phyloP scores from a whole-genome alignment of 2,797 vertebrate genomes.

The Apogon talboti region DNA sequence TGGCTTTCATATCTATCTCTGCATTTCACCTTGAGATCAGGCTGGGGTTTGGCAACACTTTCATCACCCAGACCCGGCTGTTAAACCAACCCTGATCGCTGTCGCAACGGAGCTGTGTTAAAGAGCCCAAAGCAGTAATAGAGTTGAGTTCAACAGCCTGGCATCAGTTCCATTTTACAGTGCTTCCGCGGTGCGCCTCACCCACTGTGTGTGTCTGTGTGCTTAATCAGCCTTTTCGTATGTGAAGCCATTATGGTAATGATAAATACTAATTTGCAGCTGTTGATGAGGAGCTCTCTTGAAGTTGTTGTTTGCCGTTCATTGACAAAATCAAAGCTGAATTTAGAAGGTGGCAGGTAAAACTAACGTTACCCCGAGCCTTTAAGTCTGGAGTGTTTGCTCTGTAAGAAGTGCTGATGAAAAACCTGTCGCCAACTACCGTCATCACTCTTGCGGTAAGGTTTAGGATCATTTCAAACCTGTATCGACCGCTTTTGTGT shows the following conservation, averaged over 20 bases:
- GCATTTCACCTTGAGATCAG: conserved; percentile 74
- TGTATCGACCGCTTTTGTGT: conserved; percentile 34
- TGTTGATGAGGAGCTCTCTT: conserved; percentile 54
- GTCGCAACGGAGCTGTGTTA: conserved; percentile 57
- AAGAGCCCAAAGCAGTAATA: conserved; percentile 64
- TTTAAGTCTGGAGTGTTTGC: conserved; percentile 5
- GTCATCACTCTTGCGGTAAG: conserved; percentile 3
- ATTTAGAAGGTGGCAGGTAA: conserved; percentile 45
- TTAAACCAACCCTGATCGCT: conserved; percentile 62
- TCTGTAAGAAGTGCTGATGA: conserved; percentile 3
- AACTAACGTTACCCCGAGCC: conserved; percentile 28
- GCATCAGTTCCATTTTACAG: conserved; percentile 48
- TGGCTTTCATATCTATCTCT: conserved; percentile 73
- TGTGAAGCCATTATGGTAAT: conserved; percentile 66
- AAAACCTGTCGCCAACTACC: not conserved
- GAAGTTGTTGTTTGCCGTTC: conserved; percentile 45
- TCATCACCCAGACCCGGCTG: conserved; percentile 62
- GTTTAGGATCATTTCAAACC: conserved; percentile 26
- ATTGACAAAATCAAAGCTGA: conserved; percentile 50
- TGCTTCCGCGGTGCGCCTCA: conserved; percentile 57
- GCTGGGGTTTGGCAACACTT: conserved; percentile 64
- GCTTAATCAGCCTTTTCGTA: conserved; percentile 63
- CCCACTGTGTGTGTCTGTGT: conserved; percentile 52
- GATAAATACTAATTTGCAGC: conserved; percentile 63
- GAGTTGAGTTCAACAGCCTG: conserved; percentile 61